These are phyloP conservation scores for Yponomeuta cagnagella DNA, from an alignment of 2,888 invertebrate genomes.

Conservation along the genomic window DNA sequence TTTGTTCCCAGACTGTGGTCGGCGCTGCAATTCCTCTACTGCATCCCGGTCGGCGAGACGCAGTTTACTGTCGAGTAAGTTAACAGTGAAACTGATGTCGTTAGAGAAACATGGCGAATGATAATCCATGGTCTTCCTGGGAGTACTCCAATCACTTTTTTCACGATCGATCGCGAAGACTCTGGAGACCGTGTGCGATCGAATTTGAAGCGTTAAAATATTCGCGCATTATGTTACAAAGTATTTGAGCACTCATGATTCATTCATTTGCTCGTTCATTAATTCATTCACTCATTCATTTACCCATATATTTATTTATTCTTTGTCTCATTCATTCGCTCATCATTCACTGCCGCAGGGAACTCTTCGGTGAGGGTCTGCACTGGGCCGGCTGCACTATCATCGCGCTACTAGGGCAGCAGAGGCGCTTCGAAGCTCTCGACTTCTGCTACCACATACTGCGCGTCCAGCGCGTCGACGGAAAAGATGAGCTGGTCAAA, in stretches of 20 bases:
- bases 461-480: slow-evolving; percentile 95
- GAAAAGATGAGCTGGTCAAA: slow-evolving; percentile 95
- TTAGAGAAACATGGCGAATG: background rate
- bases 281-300: no score
- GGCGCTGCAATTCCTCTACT: slow-evolving; percentile 97
- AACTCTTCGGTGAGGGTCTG: slow-evolving; percentile 97
- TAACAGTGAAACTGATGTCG: background rate
- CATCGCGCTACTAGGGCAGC: slow-evolving; percentile 95
- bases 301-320: no score
- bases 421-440: slow-evolving; percentile 95
- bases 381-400: slow-evolving; percentile 99
- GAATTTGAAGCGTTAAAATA: no score
- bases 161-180: no score
- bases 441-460: slow-evolving; percentile 99
- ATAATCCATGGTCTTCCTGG: background rate
- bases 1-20: slow-evolving; percentile 86
- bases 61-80: slow-evolving; percentile 97
- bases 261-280: no score
- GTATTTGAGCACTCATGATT: no score
- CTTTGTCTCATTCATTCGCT: background rate
- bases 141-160: no score
- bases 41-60: slow-evolving; percentile 96
- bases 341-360: slow-evolving; percentile 66
- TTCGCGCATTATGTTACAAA: no score
- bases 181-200: no score